Evolutionary conservation across 2,888 invertebrate genomes (phyloP).

Genomic region (Chrysolina haemoptera): DNA sequence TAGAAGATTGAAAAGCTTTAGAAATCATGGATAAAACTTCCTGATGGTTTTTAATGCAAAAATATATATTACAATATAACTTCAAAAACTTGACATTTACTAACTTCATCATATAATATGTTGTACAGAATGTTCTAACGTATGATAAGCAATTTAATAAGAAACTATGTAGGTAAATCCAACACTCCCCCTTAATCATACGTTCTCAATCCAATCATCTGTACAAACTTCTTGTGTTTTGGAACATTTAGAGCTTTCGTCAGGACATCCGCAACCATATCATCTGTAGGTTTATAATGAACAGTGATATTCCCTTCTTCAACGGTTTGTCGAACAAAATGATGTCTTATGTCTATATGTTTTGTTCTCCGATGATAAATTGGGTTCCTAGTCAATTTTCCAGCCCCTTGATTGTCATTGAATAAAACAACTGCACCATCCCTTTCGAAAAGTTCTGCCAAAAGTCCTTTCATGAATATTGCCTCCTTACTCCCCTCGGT

Average conservation of each 20-base stretch:
- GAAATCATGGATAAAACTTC: no score
- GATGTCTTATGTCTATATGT: neutral
- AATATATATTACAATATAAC: no score
- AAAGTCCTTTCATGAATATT: neutral
- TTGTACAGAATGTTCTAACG: neutral
- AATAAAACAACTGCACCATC: neutral
- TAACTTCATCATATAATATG: no score
- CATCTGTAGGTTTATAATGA: neutral
- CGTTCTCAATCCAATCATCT: neutral
- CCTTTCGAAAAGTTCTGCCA: neutral
- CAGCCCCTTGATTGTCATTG: neutral
- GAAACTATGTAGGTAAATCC: no score
- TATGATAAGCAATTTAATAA: no score
- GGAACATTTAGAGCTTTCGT: neutral
- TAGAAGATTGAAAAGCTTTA: no score
- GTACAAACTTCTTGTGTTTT: neutral
- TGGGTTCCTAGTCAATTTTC: neutral
- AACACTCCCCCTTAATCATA: neutral
- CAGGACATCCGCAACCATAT: neutral
- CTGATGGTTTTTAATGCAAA: no score
- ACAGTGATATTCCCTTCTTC: neutral
- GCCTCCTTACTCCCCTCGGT: slow-evolving; percentile 44
- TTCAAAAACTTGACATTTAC: no score
- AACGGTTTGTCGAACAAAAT: neutral
- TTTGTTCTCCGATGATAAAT: neutral